Percentiles rank a stretch among this genome's conserved stretches.
These are phyloP conservation scores for zebrafish (Danio rerio) DNA, from an alignment of 2,113 vertebrate species.

Conservation along the genomic window GRCz12tu NC_133195.1:44109001-44109500, in stretches of 20 bases:
- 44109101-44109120: conserved; percentile 42
- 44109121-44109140: conserved; percentile 35
- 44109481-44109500: conserved; percentile 78
- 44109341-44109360: conserved; percentile 3
- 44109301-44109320: conserved; percentile 20
- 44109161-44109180: conserved; percentile 74
- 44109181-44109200: conserved; percentile 49
- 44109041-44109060: neutral
- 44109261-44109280: neutral
- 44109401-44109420: neutral
- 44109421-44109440: neutral
- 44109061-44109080: neutral
- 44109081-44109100: conserved; percentile 44
- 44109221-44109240: conserved; percentile 6
- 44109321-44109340: conserved; percentile 24
- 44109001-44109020: neutral
- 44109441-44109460: neutral
- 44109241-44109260: conserved; percentile 16
- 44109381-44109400: conserved; percentile 1
- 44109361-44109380: conserved; percentile 21
- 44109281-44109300: conserved; percentile 26
- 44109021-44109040: neutral
- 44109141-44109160: conserved; percentile 39
- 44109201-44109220: conserved; percentile 20
- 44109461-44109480: conserved; percentile 82